A percentile compares a stretch with the other conserved stretches of the same genome.
These are phyloP conservation scores for Hozukius guyotensis DNA, from an alignment of 2,797 vertebrate species.

Conservation along the genomic window DNA sequence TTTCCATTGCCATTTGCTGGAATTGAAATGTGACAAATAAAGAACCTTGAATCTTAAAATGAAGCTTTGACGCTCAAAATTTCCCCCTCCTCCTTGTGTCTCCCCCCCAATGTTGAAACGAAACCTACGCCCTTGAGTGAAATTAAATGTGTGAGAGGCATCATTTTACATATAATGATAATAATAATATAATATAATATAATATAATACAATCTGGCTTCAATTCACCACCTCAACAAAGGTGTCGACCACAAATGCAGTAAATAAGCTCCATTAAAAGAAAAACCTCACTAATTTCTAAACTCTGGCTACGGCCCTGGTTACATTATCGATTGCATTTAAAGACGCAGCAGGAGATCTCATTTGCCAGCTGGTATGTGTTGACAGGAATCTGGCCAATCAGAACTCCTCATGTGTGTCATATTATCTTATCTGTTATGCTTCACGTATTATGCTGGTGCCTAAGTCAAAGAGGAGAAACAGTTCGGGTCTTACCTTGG, in stretches of 20 bases:
- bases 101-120: too few relatives aligned
- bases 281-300: neutral
- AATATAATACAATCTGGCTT: neutral
- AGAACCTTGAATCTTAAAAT: neutral
- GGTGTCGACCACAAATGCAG: neutral
- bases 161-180: too few relatives aligned
- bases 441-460: conserved; percentile 29
- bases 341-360: neutral
- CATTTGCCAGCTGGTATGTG: neutral
- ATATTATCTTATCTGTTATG: conserved; percentile 4
- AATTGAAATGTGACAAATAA: too few relatives aligned
- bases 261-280: neutral
- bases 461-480: conserved; percentile 43
- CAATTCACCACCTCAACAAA: neutral
- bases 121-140: too few relatives aligned
- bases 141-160: too few relatives aligned
- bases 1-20: too few relatives aligned
- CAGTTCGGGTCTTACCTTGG: conserved; percentile 85
- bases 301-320: neutral
- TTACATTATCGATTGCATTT: neutral
- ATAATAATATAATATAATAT: too few relatives aligned
- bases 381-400: neutral
- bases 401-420: neutral
- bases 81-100: too few relatives aligned
- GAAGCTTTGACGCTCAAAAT: neutral